phyloP scores from a whole-genome alignment of 2,888 invertebrate genomes.

The Dryobotodes eremita region DNA sequence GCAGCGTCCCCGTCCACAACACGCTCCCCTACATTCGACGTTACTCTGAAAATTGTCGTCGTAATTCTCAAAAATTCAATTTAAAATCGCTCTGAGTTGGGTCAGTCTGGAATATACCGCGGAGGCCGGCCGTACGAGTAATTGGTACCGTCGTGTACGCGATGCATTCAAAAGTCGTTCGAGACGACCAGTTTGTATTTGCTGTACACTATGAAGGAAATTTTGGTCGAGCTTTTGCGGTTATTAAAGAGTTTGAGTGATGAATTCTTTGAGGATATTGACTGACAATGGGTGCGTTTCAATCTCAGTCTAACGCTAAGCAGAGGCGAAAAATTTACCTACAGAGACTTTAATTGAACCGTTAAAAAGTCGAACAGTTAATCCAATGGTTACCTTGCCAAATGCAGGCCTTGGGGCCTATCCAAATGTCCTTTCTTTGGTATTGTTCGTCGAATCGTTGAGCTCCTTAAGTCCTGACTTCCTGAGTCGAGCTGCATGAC shows the following conservation, averaged over 20 bases:
- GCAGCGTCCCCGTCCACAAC: constrained; percentile 42
- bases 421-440: no score
- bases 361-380: no score
- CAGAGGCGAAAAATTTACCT: not conserved
- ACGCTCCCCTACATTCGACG: constrained; percentile 59
- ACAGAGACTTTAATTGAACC: not conserved
- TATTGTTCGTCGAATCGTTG: no score
- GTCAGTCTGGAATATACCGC: constrained; percentile 76
- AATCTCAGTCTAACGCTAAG: not conserved
- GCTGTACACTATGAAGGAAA: constrained; percentile 41
- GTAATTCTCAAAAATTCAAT: constrained; percentile 84
- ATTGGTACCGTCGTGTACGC: constrained; percentile 81
- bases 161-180: constrained; percentile 81
- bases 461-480: no score
- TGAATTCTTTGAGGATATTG: constrained; percentile 4
- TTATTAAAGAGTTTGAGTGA: constrained; percentile 1
- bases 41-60: constrained; percentile 79
- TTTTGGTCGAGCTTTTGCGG: not conserved
- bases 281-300: not conserved
- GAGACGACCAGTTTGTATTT: constrained; percentile 52
- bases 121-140: constrained; percentile 75
- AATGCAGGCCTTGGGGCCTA: no score
- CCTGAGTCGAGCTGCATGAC: no score
- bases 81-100: constrained; percentile 81
- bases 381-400: no score